These are phyloP conservation scores for Chromis chromis DNA, from an alignment of 2,797 vertebrate species.

Conservation along the genomic window DNA sequence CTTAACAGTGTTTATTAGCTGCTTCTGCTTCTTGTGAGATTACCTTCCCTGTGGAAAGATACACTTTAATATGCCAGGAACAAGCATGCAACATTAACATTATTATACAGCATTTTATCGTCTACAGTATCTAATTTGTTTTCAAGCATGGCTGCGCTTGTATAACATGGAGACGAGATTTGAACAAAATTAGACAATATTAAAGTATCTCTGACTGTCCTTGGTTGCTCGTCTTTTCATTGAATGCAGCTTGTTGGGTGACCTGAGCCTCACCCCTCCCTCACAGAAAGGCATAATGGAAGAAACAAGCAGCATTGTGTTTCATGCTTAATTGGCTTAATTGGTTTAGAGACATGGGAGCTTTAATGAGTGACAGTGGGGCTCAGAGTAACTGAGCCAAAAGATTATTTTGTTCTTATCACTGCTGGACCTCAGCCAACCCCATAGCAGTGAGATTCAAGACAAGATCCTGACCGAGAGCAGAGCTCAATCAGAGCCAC, in stretches of 20 bases:
- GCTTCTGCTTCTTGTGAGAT: slow-evolving; percentile 38
- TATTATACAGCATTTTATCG: slow-evolving; percentile 2
- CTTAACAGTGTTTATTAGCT: slow-evolving; percentile 27
- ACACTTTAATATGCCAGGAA: slow-evolving; percentile 10
- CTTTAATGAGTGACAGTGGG: slow-evolving; percentile 67
- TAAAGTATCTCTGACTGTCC: slow-evolving; percentile 43
- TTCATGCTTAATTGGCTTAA: slow-evolving; percentile 80
- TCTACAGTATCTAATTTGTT: slow-evolving; percentile 25
- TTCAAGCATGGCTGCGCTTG: slow-evolving; percentile 21
- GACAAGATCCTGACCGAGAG: slow-evolving; percentile 48
- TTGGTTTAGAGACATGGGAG: slow-evolving; percentile 72
- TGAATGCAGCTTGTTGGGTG: slow-evolving; percentile 30
- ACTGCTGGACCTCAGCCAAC: slow-evolving; percentile 63
- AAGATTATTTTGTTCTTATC: slow-evolving; percentile 71
- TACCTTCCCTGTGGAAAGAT: slow-evolving; percentile 9
- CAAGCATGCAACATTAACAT: slow-evolving; percentile 22
- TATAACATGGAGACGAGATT: slow-evolving; percentile 21
- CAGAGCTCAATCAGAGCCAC: slow-evolving; percentile 32
- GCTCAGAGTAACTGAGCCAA: slow-evolving; percentile 70
- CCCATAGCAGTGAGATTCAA: slow-evolving; percentile 46
- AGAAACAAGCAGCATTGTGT: slow-evolving; percentile 66
- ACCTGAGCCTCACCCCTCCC: slow-evolving; percentile 28
- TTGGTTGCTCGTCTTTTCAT: slow-evolving; percentile 23
- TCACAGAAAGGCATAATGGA: slow-evolving; percentile 47
- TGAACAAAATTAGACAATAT: slow-evolving; percentile 34